These are phyloP conservation scores for Forbesichthys papilliferus DNA, from an alignment of 2,113 vertebrate genomes.

Conservation along the genomic window DNA sequence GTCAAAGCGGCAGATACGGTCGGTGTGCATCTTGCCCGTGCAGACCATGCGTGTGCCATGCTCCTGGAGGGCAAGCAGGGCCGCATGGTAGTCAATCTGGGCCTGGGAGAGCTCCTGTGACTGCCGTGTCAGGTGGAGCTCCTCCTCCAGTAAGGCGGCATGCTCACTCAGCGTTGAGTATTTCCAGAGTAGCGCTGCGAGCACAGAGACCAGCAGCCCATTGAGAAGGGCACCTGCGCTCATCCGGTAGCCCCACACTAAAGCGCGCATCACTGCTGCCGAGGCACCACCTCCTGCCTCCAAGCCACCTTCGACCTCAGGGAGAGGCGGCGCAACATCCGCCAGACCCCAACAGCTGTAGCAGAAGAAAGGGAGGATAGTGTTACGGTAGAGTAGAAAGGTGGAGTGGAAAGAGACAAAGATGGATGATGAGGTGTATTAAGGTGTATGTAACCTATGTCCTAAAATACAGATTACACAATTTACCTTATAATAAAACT, in stretches of 20 bases:
- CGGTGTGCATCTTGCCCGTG: slow-evolving; percentile 94
- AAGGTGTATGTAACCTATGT: no score
- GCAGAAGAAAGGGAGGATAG: neutral
- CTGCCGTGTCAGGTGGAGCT: slow-evolving; percentile 81
- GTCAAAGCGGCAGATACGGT: slow-evolving; percentile 94
- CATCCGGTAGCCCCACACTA: slow-evolving; percentile 81
- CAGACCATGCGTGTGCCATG: slow-evolving; percentile 95
- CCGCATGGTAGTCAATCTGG: slow-evolving; percentile 87
- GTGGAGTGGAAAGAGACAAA: neutral
- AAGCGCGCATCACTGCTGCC: slow-evolving; percentile 72
- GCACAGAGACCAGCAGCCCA: slow-evolving; percentile 88
- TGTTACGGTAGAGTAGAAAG: neutral
- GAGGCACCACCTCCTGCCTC: slow-evolving; percentile 51
- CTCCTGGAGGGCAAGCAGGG: slow-evolving; percentile 85
- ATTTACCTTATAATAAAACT: no score
- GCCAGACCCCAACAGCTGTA: slow-evolving; percentile 8
- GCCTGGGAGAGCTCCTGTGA: slow-evolving; percentile 80
- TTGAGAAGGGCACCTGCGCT: slow-evolving; percentile 89
- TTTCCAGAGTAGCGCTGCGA: slow-evolving; percentile 94
- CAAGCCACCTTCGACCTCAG: slow-evolving; percentile 42
- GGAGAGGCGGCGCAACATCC: slow-evolving; percentile 55
- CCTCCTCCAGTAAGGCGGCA: slow-evolving; percentile 85
- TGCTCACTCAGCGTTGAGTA: slow-evolving; percentile 87
- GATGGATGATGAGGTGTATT: neutral
- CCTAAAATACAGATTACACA: no score